phyloP scores from a whole-genome alignment of 2,797 vertebrate genomes.

The Chelon auratus region DNA sequence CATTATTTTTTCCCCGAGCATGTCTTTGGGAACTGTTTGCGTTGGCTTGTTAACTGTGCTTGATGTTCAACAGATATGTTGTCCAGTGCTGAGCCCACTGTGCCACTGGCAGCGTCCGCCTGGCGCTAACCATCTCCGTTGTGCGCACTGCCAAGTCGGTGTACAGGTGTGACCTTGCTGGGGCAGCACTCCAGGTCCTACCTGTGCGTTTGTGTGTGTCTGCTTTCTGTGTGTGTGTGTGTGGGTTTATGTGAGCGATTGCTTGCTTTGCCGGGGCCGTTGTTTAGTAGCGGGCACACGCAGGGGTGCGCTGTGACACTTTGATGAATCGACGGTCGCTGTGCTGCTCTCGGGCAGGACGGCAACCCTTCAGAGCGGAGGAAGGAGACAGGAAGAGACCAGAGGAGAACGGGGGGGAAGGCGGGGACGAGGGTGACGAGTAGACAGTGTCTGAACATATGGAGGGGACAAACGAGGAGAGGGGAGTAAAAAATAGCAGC shows the following conservation, averaged over 20 bases:
- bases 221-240: conserved; percentile 6
- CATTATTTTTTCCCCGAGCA: conserved; percentile 17
- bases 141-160: conserved; percentile 56
- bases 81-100: conserved; percentile 54
- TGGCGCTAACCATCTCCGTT: conserved; percentile 53
- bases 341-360: conserved; percentile 65
- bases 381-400: conserved; percentile 58
- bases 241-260: conserved; percentile 58
- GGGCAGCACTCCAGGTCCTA: conserved; percentile 64
- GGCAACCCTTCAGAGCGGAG: conserved; percentile 68
- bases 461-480: conserved; percentile 24
- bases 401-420: conserved; percentile 24
- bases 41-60: conserved; percentile 47
- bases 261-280: conserved; percentile 77
- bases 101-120: conserved; percentile 53
- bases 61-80: conserved; percentile 63
- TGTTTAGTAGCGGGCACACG: conserved; percentile 72
- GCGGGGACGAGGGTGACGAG: conserved; percentile 2
- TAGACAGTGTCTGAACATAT: conserved; percentile 24
- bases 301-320: conserved; percentile 75
- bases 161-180: conserved; percentile 74
- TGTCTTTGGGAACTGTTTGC: conserved; percentile 32
- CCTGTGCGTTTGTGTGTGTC: conserved; percentile 31
- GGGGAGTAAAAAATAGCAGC: conserved; percentile 9
- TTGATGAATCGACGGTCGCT: conserved; percentile 81